A percentile compares a stretch with the other conserved stretches of the same genome.
Conservation (phyloP, 2,888 invertebrate genomes). For the Pyrocoelia pectoralis region DNA sequence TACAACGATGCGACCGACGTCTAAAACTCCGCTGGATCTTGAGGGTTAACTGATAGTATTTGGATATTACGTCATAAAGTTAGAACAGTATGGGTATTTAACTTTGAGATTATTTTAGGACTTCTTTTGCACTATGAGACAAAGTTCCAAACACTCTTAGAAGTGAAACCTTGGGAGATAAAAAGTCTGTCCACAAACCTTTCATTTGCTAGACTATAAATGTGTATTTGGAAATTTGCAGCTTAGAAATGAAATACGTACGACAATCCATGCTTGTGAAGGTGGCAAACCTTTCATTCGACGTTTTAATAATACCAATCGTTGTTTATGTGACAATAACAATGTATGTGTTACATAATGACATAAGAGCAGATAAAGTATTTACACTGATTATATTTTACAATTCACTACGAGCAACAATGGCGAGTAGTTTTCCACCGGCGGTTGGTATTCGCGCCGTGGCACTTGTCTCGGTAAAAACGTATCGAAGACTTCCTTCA, state of each 20-base stretch:
- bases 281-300: neutral
- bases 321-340: neutral
- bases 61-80: no score
- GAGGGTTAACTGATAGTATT: no score
- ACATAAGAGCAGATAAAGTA: neutral
- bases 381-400: neutral
- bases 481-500: neutral
- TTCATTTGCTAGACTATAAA: no score
- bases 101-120: no score
- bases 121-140: no score
- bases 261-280: neutral
- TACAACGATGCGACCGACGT: no score
- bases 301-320: neutral
- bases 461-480: neutral
- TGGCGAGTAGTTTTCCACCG: neutral
- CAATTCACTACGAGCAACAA: neutral
- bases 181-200: no score
- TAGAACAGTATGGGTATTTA: no score
- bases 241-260: conserved; percentile 1
- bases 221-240: neutral
- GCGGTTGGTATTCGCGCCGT: neutral
- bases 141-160: no score
- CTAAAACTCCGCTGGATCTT: no score
- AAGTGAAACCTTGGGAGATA: no score
- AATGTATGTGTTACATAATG: neutral